Percentiles rank a stretch among this genome's conserved stretches.
Conservation (phyloP, 2,797 vertebrate species). For the Ctenochaetus hawaiiensis region DNA sequence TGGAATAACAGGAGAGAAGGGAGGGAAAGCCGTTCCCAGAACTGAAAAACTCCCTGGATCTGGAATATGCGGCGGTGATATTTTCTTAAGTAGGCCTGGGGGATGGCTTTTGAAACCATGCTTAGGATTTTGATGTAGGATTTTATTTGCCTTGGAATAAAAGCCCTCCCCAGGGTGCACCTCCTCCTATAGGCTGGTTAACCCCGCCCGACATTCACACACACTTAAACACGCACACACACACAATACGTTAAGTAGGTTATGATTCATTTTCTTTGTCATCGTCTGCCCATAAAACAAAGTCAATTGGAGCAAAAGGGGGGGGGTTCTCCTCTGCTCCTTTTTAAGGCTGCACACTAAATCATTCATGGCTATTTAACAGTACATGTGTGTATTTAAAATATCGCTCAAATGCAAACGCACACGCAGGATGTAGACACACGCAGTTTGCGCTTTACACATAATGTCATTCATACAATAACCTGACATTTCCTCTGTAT, state of each 20-base stretch:
- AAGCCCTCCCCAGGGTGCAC: slow-evolving; percentile 71
- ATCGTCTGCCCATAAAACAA: slow-evolving; percentile 75
- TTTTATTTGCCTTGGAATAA: slow-evolving; percentile 83
- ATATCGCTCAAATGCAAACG: slow-evolving; percentile 14
- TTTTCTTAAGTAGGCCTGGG: slow-evolving; percentile 79
- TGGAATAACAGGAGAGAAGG: slow-evolving; percentile 64
- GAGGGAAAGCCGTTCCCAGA: slow-evolving; percentile 61
- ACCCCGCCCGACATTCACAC: slow-evolving; percentile 60
- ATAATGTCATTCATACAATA: slow-evolving; percentile 56
- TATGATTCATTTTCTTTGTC: slow-evolving; percentile 81
- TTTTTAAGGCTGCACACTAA: slow-evolving; percentile 61
- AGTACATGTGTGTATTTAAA: slow-evolving; percentile 52
- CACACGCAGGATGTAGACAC: slow-evolving; percentile 16
- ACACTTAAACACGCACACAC: slow-evolving; percentile 45
- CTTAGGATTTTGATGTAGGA: slow-evolving; percentile 72
- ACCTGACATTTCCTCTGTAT: slow-evolving; percentile 75
- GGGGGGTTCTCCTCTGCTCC: slow-evolving; percentile 55
- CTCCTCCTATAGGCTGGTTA: slow-evolving; percentile 73
- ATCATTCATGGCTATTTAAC: slow-evolving; percentile 69
- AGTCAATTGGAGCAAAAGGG: slow-evolving; percentile 56
- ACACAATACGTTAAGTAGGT: slow-evolving; percentile 70
- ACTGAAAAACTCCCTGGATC: slow-evolving; percentile 58
- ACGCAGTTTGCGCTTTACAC: slow-evolving; percentile 16
- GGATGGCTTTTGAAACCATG: slow-evolving; percentile 72
- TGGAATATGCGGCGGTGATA: slow-evolving; percentile 65